A percentile compares a stretch with the other conserved stretches of the same genome.
Conservation (phyloP, 2,113 vertebrate species). For the Kobus ellipsiprymnus region DNA sequence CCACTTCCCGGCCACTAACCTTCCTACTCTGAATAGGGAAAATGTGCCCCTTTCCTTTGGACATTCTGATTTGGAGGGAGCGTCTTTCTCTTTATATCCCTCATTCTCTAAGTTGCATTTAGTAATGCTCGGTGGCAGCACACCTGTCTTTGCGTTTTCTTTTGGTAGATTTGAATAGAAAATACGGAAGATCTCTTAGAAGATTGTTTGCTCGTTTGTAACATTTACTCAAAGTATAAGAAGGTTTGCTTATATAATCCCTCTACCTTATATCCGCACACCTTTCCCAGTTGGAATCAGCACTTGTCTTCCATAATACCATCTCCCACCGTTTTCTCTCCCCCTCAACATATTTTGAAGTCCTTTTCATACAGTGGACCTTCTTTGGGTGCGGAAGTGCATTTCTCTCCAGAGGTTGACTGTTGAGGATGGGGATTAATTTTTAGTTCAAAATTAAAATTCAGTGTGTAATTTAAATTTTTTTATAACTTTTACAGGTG, state of each 20-base stretch:
- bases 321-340: neutral
- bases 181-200: neutral
- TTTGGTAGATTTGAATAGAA: neutral
- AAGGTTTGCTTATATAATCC: neutral
- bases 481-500: slow-evolving; percentile 64
- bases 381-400: neutral
- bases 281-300: neutral
- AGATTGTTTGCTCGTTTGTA: neutral
- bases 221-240: neutral
- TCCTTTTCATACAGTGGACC: neutral
- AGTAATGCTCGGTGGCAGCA: neutral
- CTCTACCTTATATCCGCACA: neutral
- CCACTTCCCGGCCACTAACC: neutral
- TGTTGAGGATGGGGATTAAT: slow-evolving; percentile 2
- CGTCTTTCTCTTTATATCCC: neutral
- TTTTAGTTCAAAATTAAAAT: slow-evolving; percentile 20
- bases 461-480: slow-evolving; percentile 14
- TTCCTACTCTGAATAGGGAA: neutral
- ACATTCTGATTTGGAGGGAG: neutral
- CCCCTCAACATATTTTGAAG: neutral
- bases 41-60: neutral
- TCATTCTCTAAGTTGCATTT: neutral
- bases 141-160: slow-evolving; percentile 7
- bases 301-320: neutral
- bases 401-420: neutral